Conservation (phyloP, 30 jellyfish, hydroid and myxozoan species). For the Pseudorhiza aurosa region DNA sequence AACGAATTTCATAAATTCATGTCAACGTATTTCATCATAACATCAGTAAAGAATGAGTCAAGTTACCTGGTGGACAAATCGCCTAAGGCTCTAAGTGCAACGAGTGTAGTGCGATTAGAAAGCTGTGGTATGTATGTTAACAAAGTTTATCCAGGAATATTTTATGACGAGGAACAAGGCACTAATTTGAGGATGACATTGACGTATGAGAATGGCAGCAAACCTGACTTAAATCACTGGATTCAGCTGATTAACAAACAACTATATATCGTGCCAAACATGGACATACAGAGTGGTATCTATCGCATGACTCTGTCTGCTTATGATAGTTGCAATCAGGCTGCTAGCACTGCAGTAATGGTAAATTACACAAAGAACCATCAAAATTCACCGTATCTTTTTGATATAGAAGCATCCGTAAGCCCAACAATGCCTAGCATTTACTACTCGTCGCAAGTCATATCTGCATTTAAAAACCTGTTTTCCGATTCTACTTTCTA, state of each 20-base stretch:
- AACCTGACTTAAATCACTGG: constrained; percentile 54
- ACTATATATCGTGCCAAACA: constrained; percentile 68
- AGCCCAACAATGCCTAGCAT: constrained; percentile 15
- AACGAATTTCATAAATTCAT: constrained; percentile 24
- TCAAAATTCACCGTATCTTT: constrained; percentile 3
- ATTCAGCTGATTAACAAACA: constrained; percentile 22
- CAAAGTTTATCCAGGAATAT: constrained; percentile 55
- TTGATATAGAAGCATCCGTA: constrained; percentile 9
- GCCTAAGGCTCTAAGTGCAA: constrained; percentile 31
- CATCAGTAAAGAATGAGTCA: constrained; percentile 52
- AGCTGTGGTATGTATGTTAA: constrained; percentile 44
- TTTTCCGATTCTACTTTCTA: constrained; percentile 1
- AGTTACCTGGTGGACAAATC: constrained; percentile 40
- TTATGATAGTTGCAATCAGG: constrained; percentile 67
- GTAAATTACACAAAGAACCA: constrained; percentile 12
- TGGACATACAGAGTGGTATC: constrained; percentile 35
- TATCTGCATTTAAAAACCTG: constrained; percentile 21
- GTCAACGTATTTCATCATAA: constrained; percentile 17
- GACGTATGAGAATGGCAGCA: constrained; percentile 36
- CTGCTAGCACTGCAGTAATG: constrained; percentile 42
- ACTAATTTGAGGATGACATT: background rate
- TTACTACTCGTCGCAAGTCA: constrained; percentile 33
- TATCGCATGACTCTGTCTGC: constrained; percentile 58
- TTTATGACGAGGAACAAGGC: constrained; percentile 75
- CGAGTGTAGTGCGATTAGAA: constrained; percentile 11